Conservation (phyloP, 2,797 vertebrate species). For the Valencia hispanica region DNA sequence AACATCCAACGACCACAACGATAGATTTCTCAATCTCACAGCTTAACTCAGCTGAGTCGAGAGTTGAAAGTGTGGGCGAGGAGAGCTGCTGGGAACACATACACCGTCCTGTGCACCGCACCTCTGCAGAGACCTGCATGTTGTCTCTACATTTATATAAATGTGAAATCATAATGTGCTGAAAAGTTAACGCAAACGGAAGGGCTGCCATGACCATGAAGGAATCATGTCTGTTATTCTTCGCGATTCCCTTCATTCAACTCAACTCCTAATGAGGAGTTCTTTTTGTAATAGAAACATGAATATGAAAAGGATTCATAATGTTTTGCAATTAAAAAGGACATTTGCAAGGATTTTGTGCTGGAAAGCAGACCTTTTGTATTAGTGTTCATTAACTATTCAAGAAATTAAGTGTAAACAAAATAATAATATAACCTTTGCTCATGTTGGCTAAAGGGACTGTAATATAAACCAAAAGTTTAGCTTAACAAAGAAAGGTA, state of each 20-base stretch:
- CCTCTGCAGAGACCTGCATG: constrained; percentile 24
- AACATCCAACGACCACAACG: constrained; percentile 77
- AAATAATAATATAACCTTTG: not conserved
- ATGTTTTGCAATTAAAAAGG: constrained; percentile 17
- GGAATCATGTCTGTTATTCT: constrained; percentile 62
- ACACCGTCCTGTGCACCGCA: constrained; percentile 16
- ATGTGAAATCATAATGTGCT: constrained; percentile 30
- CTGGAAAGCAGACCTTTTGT: not conserved
- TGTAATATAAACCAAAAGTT: not conserved
- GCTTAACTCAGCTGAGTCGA: constrained; percentile 79
- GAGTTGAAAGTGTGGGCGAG: constrained; percentile 67
- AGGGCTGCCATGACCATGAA: constrained; percentile 52
- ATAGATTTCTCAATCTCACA: constrained; percentile 84
- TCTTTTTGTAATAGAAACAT: constrained; percentile 10
- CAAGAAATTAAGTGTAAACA: not conserved
- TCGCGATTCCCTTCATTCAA: constrained; percentile 51
- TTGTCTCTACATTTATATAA: constrained; percentile 30
- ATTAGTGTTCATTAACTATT: not conserved
- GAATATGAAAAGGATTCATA: not conserved
- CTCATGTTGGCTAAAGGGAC: not conserved
- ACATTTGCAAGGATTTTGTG: constrained; percentile 5
- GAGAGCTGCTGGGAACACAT: constrained; percentile 22
- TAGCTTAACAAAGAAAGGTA: not conserved
- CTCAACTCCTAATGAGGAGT: constrained; percentile 12
- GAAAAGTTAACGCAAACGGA: constrained; percentile 2